These are phyloP conservation scores for Himalopsyche tibetana DNA, from an alignment of 2,888 invertebrate genomes.

Conservation along the genomic window DNA sequence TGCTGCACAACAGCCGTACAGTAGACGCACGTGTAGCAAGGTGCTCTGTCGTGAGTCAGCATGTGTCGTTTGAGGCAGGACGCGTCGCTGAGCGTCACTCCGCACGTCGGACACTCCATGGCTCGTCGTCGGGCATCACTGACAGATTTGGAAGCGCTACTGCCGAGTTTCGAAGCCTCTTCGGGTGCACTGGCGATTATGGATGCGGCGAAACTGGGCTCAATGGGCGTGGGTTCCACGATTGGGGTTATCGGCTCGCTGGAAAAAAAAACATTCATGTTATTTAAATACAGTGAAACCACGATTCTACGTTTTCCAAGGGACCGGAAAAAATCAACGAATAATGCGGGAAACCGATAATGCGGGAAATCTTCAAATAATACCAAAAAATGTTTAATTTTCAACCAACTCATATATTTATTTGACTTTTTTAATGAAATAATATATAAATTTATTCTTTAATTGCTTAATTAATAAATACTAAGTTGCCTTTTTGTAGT, in stretches of 20 bases:
- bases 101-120: slow-evolving; percentile 43
- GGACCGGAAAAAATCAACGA: too few species aligned
- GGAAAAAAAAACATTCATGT: neutral
- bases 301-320: too few species aligned
- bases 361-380: too few species aligned
- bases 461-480: too few species aligned
- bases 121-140: neutral
- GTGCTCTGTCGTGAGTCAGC: slow-evolving; percentile 61
- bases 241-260: neutral
- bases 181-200: neutral
- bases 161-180: neutral
- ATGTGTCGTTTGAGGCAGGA: slow-evolving; percentile 64
- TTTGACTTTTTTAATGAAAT: too few species aligned
- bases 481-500: too few species aligned
- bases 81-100: slow-evolving; percentile 46
- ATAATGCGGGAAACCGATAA: too few species aligned
- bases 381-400: too few species aligned
- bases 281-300: too few species aligned
- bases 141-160: neutral
- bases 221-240: neutral
- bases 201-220: neutral
- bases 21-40: slow-evolving; percentile 68
- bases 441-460: too few species aligned
- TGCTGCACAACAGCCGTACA: slow-evolving; percentile 70
- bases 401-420: too few species aligned